Base-by-base conservation (phyloP, 2,888 invertebrate genomes). In the Caprella mutica region DNA sequence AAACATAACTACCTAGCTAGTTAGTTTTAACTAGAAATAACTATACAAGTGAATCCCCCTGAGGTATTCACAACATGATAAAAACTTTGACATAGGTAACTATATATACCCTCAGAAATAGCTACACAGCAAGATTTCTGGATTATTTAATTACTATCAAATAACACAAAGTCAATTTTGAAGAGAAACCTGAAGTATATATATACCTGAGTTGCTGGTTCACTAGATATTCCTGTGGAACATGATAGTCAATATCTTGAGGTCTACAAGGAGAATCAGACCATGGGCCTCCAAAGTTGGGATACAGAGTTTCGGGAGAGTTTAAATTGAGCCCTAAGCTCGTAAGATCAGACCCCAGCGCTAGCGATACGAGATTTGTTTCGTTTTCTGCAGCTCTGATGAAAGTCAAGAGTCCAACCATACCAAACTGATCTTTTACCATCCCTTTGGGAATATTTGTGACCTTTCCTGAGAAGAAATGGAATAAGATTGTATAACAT, bases 361-460 rank as follows among this genome's bases (percentile, higher is more conserved):
- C 96, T 72, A 99, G 76, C 60, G 93, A 90, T 67, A 96, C 93
- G 71, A 98, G 80, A 75, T 92, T 92, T 55, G 91, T 93, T 77
- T 97, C 94, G 58, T 91, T 87, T 77, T 98, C 97, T 65, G 96
- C 93, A 66, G 94, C 93, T 72, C 96, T 81, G 69, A 99, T 94
- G 77, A 97, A 97, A 68, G 97, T 93, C 74, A 99, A 78, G 69
- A 99, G 80, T 48, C 98, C 98, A 67, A 97, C 94, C 79, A 99
- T 97, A 69, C 98, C 98, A 75, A 94, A 98, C 78, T 98, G 98
- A 77, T 99, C 98, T 69, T 87, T 89, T 67, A 99, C 91, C 97
- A 99, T 98, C 72, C 90, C 90, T 68, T 85, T 83, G 65, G 98
- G 98, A 78, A 99, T 97, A 77, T 96, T 94, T 73, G 94, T 90